Base-by-base conservation (phyloP, 2,797 vertebrate genomes). In the Tangara arthus region DNA sequence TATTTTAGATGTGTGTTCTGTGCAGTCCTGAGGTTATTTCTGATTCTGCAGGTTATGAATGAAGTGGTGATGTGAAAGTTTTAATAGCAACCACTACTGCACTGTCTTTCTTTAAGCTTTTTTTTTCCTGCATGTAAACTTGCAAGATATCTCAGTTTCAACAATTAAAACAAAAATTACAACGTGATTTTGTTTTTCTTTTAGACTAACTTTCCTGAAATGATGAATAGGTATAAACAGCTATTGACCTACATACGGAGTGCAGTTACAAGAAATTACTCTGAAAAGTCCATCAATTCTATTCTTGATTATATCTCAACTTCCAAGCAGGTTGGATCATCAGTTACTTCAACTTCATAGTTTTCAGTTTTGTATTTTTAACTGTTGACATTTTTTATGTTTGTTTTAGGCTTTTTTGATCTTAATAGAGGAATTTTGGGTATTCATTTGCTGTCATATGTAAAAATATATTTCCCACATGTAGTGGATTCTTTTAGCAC, bases 191-290 rank as follows among this genome's bases (percentile, higher is more conserved):
- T 96, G 11, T 56, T 94, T 96, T 96, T 65, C 50, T 49, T 90
- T 84, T 90, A 99, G 99, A 99, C 99, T 94, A 99, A 99, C 97
- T 99, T 99, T 96, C 99, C 99, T 96, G 99, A 99, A 98, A 99
- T 99, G 99, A 99, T 99, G 99, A 99, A 99, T 97, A 98, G 99
- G 97, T 99, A 99, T 97, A 99, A 99, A 96, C 99, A 99, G 94
- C 98, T 99, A 75, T 98, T 99, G 94, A 99, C 99, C 15, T 99
- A 99, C 97, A 99, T 99, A 96, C 98, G 99, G 97, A 99, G 99
- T 97, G 99, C 99, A 71, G 99, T 99, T 92, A 99, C 99, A 95
- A 99, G 99, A 95, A 99, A 99, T 98, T 99, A 99, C 96, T 99
- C 99, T 18, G 99, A 99, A 98, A 99, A 99, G 97, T 99, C 99